A percentile compares a stretch with the other conserved stretches of the same genome.
These are phyloP conservation scores for Brachionus manjavacas DNA, from an alignment of 1,140 invertebrate genomes.

Conservation along the genomic window DNA sequence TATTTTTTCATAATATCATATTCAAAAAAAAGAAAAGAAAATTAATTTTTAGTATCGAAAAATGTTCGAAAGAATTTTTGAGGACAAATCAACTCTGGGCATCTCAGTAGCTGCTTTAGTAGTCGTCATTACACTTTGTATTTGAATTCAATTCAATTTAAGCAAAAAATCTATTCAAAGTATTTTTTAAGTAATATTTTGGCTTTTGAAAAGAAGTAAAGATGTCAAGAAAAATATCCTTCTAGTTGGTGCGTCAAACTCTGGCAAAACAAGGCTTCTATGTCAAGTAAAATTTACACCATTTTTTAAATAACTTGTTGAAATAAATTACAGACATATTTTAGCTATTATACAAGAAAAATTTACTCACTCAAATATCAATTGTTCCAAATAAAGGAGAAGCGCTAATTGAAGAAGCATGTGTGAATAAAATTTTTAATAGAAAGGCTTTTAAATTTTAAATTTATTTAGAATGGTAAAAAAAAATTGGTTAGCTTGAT, in stretches of 20 bases:
- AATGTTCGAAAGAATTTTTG: neutral
- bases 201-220: neutral
- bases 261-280: slow-evolving; percentile 31
- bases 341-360: neutral
- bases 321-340: neutral
- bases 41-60: neutral
- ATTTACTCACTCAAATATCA: slow-evolving; percentile 31
- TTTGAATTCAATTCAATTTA: neutral
- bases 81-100: neutral
- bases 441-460: neutral
- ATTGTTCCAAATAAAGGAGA: neutral
- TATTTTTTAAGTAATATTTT: neutral
- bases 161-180: neutral
- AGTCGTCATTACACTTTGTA: neutral
- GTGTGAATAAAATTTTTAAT: neutral
- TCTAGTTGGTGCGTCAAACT: neutral
- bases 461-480: slow-evolving; percentile 1
- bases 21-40: neutral
- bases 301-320: neutral
- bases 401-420: neutral
- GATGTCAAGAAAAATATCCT: neutral
- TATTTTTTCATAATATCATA: neutral
- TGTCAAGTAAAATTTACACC: slow-evolving; percentile 9
- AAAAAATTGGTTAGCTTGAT: slow-evolving; percentile 2
- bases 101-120: neutral